These are phyloP conservation scores for Drosophila mercatorum DNA, from an alignment of 2,888 invertebrate species.

Conservation along the genomic window DNA sequence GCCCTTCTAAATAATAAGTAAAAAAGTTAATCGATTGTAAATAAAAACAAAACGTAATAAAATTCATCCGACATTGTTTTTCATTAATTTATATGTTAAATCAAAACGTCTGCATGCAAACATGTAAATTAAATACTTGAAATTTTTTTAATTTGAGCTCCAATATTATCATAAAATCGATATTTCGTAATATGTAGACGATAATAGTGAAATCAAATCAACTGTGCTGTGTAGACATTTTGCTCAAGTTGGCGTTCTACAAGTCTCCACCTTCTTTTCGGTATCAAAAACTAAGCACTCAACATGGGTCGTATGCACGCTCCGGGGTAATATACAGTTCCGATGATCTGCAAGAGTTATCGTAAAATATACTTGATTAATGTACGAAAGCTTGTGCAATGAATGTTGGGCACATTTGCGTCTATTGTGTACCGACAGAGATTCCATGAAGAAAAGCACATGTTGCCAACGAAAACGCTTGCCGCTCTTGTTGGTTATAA, in stretches of 20 bases:
- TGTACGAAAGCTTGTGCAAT: neutral
- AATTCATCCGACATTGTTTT: too few species aligned
- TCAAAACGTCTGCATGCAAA: too few species aligned
- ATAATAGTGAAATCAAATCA: neutral
- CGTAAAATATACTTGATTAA: constrained; percentile 40
- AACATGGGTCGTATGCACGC: constrained; percentile 99
- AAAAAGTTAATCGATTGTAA: too few species aligned
- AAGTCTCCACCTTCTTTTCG: constrained; percentile 83
- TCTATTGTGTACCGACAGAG: neutral
- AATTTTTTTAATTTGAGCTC: neutral
- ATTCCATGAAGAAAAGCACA: constrained; percentile 45
- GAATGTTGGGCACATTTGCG: neutral
- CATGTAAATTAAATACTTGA: too few species aligned
- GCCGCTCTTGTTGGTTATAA: constrained; percentile 2
- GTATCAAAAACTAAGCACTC: constrained; percentile 84
- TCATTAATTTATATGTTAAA: too few species aligned
- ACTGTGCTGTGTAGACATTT: constrained; percentile 31
- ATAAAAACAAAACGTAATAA: too few species aligned
- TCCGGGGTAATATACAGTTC: constrained; percentile 91
- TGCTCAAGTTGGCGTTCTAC: constrained; percentile 25
- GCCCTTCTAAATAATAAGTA: too few species aligned
- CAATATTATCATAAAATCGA: constrained; percentile 2
- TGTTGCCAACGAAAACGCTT: constrained; percentile 47
- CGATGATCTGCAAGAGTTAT: constrained; percentile 21
- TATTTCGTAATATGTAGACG: neutral